A percentile compares a stretch with the other conserved stretches of the same genome.
phyloP scores from a whole-genome alignment of 2,888 invertebrate genomes.

The Yponomeuta sedellus region DNA sequence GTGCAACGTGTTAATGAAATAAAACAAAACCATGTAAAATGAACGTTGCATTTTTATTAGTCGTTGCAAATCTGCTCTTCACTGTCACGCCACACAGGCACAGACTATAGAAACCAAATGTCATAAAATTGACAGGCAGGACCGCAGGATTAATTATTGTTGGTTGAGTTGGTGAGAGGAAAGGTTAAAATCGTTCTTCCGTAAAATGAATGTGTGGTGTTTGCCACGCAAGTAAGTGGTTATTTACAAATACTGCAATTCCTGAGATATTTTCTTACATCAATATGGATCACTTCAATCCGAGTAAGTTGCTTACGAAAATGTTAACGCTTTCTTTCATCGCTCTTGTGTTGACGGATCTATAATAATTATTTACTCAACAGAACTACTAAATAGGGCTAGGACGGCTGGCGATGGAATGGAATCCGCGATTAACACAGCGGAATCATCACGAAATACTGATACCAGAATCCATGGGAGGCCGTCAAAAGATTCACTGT shows the following conservation, averaged over 20 bases:
- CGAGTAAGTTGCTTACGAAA: constrained; percentile 48
- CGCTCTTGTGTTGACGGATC: constrained; percentile 21
- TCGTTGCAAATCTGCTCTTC: too few species aligned
- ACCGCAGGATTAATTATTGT: too few species aligned
- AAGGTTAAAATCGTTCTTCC: background rate
- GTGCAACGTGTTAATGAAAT: too few species aligned
- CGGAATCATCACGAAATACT: constrained; percentile 35
- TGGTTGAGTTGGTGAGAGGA: background rate
- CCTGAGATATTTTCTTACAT: background rate
- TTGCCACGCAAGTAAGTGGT: background rate
- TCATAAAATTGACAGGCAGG: too few species aligned
- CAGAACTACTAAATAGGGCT: constrained; percentile 61
- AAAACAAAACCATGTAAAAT: too few species aligned
- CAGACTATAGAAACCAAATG: too few species aligned
- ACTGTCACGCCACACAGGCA: too few species aligned
- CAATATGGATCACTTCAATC: constrained; percentile 39
- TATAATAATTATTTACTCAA: constrained; percentile 18
- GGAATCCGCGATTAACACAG: constrained; percentile 74
- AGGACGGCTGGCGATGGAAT: constrained; percentile 88
- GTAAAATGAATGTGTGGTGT: background rate
- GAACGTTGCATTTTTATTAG: too few species aligned
- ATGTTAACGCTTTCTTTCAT: constrained; percentile 10
- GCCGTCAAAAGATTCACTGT: constrained; percentile 35
- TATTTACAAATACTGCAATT: background rate
- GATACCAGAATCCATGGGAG: constrained; percentile 25